Percentiles rank a stretch among this genome's conserved stretches.
Conservation (phyloP, 2,797 vertebrate species). For the Enteromius fasciolatus region DNA sequence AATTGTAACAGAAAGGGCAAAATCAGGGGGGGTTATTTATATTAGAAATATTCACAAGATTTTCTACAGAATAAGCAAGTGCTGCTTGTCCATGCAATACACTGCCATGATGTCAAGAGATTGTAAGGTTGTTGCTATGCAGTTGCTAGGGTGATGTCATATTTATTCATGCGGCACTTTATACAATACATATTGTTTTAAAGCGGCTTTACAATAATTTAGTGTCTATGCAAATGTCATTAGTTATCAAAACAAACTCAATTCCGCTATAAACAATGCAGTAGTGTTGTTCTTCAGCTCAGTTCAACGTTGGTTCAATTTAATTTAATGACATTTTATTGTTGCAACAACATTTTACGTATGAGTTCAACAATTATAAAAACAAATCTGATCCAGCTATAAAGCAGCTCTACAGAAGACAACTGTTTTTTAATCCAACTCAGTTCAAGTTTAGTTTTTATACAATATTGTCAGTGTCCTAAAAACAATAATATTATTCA, state of each 20-base stretch:
- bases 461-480: not conserved
- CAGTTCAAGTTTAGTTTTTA: not conserved
- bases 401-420: not conserved
- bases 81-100: not conserved
- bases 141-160: not conserved
- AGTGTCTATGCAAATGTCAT: not conserved
- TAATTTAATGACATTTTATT: not conserved
- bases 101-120: not conserved
- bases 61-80: not conserved
- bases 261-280: not conserved
- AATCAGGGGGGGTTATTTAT: not conserved
- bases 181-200: not conserved
- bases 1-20: not conserved
- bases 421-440: too few species aligned
- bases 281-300: not conserved
- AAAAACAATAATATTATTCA: not conserved
- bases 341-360: not conserved
- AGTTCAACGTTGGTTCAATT: not conserved
- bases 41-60: not conserved
- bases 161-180: not conserved
- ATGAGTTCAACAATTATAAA: not conserved
- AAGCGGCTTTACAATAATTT: not conserved
- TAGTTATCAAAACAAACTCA: not conserved
- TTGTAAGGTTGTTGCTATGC: not conserved
- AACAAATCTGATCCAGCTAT: not conserved